Evolutionary conservation across 2,797 vertebrate species (phyloP), one percentile per base, ranked within the genome.

Genomic region (Cryptoprocta ferox): DNA sequence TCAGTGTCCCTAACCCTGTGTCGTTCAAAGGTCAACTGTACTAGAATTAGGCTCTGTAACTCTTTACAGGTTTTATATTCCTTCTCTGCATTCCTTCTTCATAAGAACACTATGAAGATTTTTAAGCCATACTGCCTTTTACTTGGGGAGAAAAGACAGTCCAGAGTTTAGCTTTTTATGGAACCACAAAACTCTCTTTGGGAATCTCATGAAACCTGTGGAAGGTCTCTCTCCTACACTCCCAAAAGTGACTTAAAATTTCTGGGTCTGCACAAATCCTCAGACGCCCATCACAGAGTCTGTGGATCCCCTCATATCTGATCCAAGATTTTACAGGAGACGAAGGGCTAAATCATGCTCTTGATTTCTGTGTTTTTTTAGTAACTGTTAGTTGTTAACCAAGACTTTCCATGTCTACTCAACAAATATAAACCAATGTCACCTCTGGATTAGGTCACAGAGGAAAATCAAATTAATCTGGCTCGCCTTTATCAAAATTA

Each of bases 391-490:
- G 16, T 16, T 94, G 59, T 71, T 61, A 59, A 16, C 28, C 70
- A 92, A 95, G 66, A 91, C 16, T 63, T 85, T 11, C 13, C 42
- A 94, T 8, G 30, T 84, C 61, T 82, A 79, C 35, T 73, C 30
- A 32, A 42, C 37, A 93, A 85, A 92, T 42, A 85, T n/a, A 90
- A 91, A 75, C 7, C 86, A 88, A 11, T 42, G 78, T 91, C 50
- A 88, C 48, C 56, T 95, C 21, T 82, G 50, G 48, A 94, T 84
- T 75, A 84, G 48, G 35, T 63, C 21, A 63, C 0, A 86, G 79
- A 85, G 83, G 78, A 87, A 65, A 94, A 94, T 14, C 24, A 89
- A 53, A 82, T 39, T 63, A 84, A 66, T 89, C 84, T 78, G 88
- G 48, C 16, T 95, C 32, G 80, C 66, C 37, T 84, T 84, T 85